Base-by-base conservation (phyloP, 2,113 vertebrate genomes). In the Todiramphus chloris region DNA sequence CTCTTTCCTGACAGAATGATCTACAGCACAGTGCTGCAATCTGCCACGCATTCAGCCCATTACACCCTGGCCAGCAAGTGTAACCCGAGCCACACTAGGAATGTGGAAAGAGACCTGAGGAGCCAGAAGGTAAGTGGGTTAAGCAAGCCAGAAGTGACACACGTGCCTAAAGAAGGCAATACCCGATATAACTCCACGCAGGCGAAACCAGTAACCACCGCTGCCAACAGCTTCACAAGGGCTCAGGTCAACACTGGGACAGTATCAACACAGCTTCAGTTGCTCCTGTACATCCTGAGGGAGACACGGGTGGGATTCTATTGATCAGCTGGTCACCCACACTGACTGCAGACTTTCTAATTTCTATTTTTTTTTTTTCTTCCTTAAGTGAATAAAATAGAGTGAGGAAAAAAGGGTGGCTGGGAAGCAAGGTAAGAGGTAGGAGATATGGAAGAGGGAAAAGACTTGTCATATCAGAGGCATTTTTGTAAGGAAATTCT, bases 291-390 rank as follows among this genome's bases (percentile, higher is more conserved):
- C 50, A 18, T 21, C n/a, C 10, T 37, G 41, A n/a, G 41, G 37
- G 28, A 77, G 50, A 21, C 48, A 21, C 0, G 0, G 2, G 15
- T 0, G 5, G 83, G 41, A 46, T 0, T 6, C 55, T 2, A 13
- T 3, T 2, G 1, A 33, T 21, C 53, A 37, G 33, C 66, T 1
- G 13, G 39, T 18, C 44, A 20, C 44, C 33, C 2, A 0, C 17
- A 3, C 24, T 11, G 23, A 46, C 19, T 3, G 1, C 33, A 11
- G 8, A 68, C 33, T 60, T 55, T 20, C 8, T 25, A 37, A 15
- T 33, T 70, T 37, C 77, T 33, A 35, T 2, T 12, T 62, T 41
- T 41, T 41, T 41, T 41, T 41, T 41, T 20, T 33, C 46, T 46
- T 19, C 46, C 46, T 46, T 46, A 33, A 9, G 13, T 21, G 4